These are phyloP conservation scores for Campoletis raptor DNA, from an alignment of 2,888 invertebrate genomes.

Conservation along the genomic window DNA sequence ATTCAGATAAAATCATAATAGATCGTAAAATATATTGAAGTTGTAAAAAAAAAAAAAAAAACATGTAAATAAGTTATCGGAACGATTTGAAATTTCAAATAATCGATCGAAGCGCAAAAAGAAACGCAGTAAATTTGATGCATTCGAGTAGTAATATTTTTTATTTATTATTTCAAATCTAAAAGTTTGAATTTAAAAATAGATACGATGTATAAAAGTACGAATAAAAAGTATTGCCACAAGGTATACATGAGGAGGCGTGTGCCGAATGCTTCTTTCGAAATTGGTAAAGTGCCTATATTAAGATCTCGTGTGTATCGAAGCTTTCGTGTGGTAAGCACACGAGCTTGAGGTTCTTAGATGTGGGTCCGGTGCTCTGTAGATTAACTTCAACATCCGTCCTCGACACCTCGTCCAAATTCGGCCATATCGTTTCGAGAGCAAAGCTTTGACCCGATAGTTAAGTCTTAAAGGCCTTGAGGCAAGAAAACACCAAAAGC, in stretches of 20 bases:
- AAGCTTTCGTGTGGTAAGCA: constrained; percentile 8
- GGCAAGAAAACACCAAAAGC: constrained; percentile 38
- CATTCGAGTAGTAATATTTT: neutral
- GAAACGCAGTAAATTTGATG: neutral
- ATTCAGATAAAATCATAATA: neutral
- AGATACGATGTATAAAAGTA: neutral
- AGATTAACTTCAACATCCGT: constrained; percentile 54
- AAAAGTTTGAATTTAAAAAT: neutral
- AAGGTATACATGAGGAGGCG: neutral
- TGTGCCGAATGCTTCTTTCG: constrained; percentile 15
- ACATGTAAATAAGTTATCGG: neutral
- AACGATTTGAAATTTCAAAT: neutral
- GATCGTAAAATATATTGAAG: neutral
- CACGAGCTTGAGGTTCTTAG: neutral
- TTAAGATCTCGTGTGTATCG: constrained; percentile 45
- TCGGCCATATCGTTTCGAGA: constrained; percentile 48
- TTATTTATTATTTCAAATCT: neutral
- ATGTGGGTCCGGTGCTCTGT: neutral
- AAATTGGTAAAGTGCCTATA: constrained; percentile 52
- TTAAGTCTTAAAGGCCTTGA: constrained; percentile 27
- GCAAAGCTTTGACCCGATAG: constrained; percentile 15
- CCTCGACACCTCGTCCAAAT: constrained; percentile 60
- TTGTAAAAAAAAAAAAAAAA: neutral
- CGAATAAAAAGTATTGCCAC: constrained; percentile 13
- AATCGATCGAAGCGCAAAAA: neutral